phyloP scores from a whole-genome alignment of 2,797 vertebrate genomes.

The Gastrophryne carolinensis region DNA sequence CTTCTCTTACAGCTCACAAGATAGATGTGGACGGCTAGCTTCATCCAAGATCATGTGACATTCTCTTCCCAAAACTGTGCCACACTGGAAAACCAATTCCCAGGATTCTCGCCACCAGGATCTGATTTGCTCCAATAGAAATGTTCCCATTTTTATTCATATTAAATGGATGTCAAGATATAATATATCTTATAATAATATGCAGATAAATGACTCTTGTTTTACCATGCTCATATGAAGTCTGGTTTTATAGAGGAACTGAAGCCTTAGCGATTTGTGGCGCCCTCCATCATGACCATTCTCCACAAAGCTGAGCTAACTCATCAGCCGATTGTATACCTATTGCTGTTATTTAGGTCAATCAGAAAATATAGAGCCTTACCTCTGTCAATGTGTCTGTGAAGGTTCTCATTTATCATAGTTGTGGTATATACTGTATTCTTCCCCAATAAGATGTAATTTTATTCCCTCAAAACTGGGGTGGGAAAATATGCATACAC shows the following conservation, averaged over 20 bases:
- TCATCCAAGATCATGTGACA: conserved; percentile 14
- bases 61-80: conserved; percentile 55
- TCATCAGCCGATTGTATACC: too few species aligned
- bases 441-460: too few species aligned
- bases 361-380: too few species aligned
- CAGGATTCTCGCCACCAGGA: conserved; percentile 52
- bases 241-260: background rate
- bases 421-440: too few species aligned
- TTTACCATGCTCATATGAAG: background rate
- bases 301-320: too few species aligned
- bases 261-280: too few species aligned
- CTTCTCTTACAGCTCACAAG: conserved; percentile 83
- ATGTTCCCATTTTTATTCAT: conserved; percentile 56
- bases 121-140: conserved; percentile 51
- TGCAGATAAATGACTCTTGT: background rate
- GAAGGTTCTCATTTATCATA: too few species aligned
- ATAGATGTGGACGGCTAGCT: conserved; percentile 89
- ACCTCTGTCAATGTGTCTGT: too few species aligned
- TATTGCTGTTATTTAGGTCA: too few species aligned
- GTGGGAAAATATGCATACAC: too few species aligned
- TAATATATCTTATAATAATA: conserved; percentile 11
- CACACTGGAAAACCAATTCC: conserved; percentile 53
- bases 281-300: background rate
- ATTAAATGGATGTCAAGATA: conserved; percentile 28
- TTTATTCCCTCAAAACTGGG: too few species aligned